Evolutionary conservation across 2,113 vertebrate genomes (phyloP).

Genomic region (Macquaria australasica): DNA sequence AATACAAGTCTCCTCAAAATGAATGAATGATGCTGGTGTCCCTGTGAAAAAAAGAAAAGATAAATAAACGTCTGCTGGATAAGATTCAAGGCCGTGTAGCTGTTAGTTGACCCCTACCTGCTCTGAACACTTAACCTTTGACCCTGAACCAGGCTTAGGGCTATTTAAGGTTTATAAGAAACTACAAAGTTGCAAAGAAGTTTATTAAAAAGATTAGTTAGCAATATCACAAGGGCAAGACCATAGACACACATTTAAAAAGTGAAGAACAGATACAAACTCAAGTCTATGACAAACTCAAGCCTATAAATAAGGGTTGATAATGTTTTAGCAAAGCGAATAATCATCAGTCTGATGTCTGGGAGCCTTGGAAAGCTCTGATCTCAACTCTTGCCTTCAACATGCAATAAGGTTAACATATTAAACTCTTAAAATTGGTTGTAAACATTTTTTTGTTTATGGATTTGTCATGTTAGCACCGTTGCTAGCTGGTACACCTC

Average conservation of each 20-base stretch:
- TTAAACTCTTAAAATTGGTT: neutral
- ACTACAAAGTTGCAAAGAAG: neutral
- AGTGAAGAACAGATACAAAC: neutral
- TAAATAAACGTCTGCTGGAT: neutral
- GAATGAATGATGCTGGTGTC: neutral
- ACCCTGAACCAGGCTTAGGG: neutral
- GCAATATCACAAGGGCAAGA: too few relatives aligned
- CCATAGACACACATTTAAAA: neutral
- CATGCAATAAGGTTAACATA: neutral
- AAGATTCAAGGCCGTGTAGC: neutral
- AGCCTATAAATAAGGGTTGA: neutral
- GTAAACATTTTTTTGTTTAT: neutral
- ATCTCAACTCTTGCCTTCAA: neutral
- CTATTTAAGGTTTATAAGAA: neutral
- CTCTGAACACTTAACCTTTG: slow-evolving; percentile 23
- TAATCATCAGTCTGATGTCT: slow-evolving; percentile 2
- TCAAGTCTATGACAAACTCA: neutral
- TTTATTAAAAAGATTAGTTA: too few relatives aligned
- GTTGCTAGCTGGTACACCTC: neutral
- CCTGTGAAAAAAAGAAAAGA: neutral
- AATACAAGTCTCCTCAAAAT: neutral
- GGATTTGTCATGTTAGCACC: neutral
- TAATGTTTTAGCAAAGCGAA: neutral
- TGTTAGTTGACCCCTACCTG: slow-evolving; percentile 2
- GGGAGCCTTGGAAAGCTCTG: neutral